Base-by-base conservation (phyloP, 2,113 vertebrate species). In the Propithecus coquereli region DNA sequence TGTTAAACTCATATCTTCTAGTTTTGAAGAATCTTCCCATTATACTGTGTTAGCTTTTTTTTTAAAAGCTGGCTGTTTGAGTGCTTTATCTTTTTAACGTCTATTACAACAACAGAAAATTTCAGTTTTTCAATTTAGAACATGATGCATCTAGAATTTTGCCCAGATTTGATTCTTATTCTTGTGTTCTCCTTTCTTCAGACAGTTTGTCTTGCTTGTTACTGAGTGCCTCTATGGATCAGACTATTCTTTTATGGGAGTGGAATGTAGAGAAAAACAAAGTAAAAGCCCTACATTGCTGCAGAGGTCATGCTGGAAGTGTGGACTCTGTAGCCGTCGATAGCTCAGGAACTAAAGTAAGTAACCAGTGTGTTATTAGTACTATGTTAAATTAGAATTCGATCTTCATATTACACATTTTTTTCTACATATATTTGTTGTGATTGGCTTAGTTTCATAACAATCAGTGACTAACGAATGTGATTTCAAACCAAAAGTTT, bases 191-290 rank as follows among this genome's bases (percentile, higher is more conserved):
- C 92, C 80, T 91, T 96, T 92, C 40, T 91, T 70, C 96, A 99
- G 99, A 99, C 22, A 99, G 98, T 74, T 98, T 99, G 94, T 99
- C 98, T 0, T 99, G 99, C 61, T 97, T 99, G 90, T 98, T 99
- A 17, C 98, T 99, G 93, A 99, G 99, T 14, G 99, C 99, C 22
- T 99, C 99, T 22, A 98, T 99, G 99, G 99, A 99, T 97, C 99
- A 99, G 97, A 99, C 99, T 1, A 25, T 99, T 50, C 98, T 99
- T 74, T 95, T 99, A 4, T 99, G 99, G 99, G 99, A 99, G 97
- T 99, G 99, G 99, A 99, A 99, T 2, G 98, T 99, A 0, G 99
- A 99, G 97, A 99, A 97, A 81, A 99, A 99, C 98, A 99, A 99
- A 97, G 98, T 99, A 94, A 99, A 99, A 97, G 99, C 99, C 37